Evolutionary conservation across 1,140 invertebrate genomes (phyloP).

Genomic region (Penaeus chinensis): DNA sequence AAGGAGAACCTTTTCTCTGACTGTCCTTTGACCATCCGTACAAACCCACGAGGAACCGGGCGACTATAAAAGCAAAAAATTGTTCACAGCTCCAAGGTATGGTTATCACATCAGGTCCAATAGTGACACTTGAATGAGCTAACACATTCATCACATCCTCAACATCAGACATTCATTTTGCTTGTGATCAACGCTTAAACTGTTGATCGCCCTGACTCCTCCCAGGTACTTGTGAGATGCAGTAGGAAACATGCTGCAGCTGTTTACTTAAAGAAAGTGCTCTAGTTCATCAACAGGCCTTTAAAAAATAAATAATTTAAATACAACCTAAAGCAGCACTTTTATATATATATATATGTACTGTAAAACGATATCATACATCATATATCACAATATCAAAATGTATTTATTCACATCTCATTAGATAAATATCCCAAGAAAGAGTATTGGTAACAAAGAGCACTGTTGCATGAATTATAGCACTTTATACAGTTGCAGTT

Average conservation of each 20-base stretch:
- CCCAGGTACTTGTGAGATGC: slow-evolving; percentile 60
- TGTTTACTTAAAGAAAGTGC: slow-evolving; percentile 52
- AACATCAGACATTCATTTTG: slow-evolving; percentile 55
- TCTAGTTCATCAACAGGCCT: slow-evolving; percentile 56
- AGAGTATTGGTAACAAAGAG: slow-evolving; percentile 60
- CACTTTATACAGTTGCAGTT: slow-evolving; percentile 58
- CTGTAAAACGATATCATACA: no score
- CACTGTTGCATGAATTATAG: slow-evolving; percentile 53
- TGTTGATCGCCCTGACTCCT: slow-evolving; percentile 54
- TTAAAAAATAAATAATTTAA: slow-evolving; percentile 46
- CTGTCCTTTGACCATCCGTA: slow-evolving; percentile 59
- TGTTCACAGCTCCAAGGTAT: slow-evolving; percentile 55
- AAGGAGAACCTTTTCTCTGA: slow-evolving; percentile 57
- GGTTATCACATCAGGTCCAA: slow-evolving; percentile 55
- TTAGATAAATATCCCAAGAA: slow-evolving; percentile 19
- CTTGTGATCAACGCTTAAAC: slow-evolving; percentile 35
- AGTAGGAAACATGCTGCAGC: slow-evolving; percentile 58
- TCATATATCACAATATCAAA: no score
- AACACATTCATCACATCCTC: slow-evolving; percentile 56
- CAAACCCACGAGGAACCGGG: slow-evolving; percentile 56
- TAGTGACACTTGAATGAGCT: slow-evolving; percentile 57
- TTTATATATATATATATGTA: slow-evolving; percentile 40
- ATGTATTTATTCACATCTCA: no score
- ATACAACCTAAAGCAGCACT: slow-evolving; percentile 54
- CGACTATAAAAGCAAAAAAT: slow-evolving; percentile 50